These are phyloP conservation scores for Hedya salicella DNA, from an alignment of 2,888 invertebrate species.

Conservation along the genomic window DNA sequence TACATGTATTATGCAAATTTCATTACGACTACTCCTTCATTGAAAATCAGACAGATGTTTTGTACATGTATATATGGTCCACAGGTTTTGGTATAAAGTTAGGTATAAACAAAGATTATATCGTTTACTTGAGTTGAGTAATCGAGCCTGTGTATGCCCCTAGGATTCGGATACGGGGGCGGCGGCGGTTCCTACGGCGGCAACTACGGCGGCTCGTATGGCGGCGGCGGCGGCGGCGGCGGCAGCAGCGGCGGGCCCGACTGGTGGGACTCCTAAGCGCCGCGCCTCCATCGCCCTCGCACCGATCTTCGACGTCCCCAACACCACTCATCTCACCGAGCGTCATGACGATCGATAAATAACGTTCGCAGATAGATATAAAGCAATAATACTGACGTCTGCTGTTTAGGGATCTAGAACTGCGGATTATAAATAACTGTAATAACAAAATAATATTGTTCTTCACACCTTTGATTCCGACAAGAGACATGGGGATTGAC, in stretches of 20 bases:
- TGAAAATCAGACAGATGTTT: too few species aligned
- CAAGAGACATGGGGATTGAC: background rate
- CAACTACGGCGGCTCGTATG: constrained; percentile 79
- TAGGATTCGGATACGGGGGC: constrained; percentile 75
- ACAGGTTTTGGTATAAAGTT: too few species aligned
- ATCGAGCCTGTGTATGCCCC: background rate
- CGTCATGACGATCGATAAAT: constrained; percentile 21
- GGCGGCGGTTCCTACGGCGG: constrained; percentile 75
- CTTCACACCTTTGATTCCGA: constrained; percentile 19
- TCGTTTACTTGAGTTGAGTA: too few species aligned
- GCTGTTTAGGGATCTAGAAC: constrained; percentile 25
- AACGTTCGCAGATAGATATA: constrained; percentile 21
- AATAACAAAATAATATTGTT: constrained; percentile 35
- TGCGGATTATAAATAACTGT: constrained; percentile 17
- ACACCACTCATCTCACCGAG: constrained; percentile 31
- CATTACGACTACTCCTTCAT: too few species aligned
- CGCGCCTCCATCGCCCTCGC: constrained; percentile 47
- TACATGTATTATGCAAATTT: too few species aligned
- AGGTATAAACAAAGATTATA: too few species aligned
- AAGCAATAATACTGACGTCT: constrained; percentile 24
- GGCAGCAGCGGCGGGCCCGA: constrained; percentile 73
- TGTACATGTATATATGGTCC: too few species aligned
- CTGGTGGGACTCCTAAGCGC: constrained; percentile 80
- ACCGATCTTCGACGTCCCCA: constrained; percentile 26
- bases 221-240: constrained; percentile 78